Percentiles rank a stretch among this genome's conserved stretches.
These are phyloP conservation scores for Enteromius thamalakanensis DNA, from an alignment of 2,797 vertebrate genomes.

Conservation along the genomic window DNA sequence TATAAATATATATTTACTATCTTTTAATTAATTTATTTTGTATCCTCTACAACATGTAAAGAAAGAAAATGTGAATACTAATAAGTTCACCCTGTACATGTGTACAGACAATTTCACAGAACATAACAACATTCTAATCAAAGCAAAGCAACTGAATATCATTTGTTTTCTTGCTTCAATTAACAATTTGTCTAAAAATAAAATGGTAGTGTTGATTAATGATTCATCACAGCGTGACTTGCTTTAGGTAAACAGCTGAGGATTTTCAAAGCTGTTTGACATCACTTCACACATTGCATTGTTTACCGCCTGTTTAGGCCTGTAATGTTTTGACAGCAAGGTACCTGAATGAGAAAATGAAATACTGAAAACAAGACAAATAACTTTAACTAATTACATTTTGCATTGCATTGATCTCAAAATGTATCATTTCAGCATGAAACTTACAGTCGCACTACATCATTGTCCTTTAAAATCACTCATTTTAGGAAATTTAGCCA, in stretches of 20 bases:
- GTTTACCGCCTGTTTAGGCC: not conserved
- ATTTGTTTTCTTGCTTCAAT: not conserved
- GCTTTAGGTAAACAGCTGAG: not conserved
- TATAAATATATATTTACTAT: too few relatives aligned
- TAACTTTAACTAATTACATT: not conserved
- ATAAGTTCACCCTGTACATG: not conserved
- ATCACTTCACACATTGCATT: conserved; percentile 1
- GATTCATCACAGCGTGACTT: not conserved
- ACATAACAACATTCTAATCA: not conserved
- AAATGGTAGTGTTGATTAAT: not conserved
- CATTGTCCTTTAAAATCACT: not conserved
- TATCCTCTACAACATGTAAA: not conserved
- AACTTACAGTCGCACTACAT: not conserved
- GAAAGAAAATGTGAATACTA: not conserved
- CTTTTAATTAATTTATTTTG: too few relatives aligned
- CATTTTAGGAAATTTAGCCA: not conserved
- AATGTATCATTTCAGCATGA: not conserved
- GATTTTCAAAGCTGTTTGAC: not conserved
- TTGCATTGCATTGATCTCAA: not conserved
- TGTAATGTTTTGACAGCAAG: not conserved
- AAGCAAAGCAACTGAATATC: not conserved
- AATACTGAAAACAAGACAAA: not conserved
- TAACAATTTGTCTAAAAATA: not conserved
- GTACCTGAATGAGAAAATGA: not conserved
- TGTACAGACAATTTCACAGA: not conserved